phyloP scores from a whole-genome alignment of 1,140 invertebrate genomes.

The Listronotus oregonensis region DNA sequence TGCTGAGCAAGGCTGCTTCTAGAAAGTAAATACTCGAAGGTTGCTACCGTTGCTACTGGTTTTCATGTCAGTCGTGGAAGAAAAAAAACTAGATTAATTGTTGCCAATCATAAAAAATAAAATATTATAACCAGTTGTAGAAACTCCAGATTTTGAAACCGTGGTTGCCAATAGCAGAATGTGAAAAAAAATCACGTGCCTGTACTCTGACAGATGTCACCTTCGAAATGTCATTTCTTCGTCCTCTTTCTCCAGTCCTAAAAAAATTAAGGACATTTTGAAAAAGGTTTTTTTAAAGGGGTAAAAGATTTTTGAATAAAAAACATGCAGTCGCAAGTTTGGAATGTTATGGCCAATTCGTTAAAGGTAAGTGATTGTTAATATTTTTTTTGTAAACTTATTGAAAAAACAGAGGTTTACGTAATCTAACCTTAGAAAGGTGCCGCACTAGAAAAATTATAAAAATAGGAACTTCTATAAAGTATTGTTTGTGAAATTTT shows the following conservation, averaged over 20 bases:
- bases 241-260: background rate
- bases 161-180: background rate
- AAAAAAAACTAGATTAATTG: too few species aligned
- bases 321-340: slow-evolving; percentile 41
- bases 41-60: too few species aligned
- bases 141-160: too few species aligned
- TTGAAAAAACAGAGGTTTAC: slow-evolving; percentile 41
- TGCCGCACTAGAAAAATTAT: background rate
- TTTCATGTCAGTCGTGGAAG: too few species aligned
- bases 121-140: too few species aligned
- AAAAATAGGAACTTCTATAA: too few species aligned
- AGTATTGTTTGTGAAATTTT: too few species aligned
- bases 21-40: too few species aligned
- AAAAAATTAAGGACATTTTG: slow-evolving; percentile 3
- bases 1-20: too few species aligned
- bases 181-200: slow-evolving; percentile 9
- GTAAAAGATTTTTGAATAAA: background rate
- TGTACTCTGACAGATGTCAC: slow-evolving; percentile 10
- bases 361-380: slow-evolving; percentile 37
- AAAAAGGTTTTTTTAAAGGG: background rate
- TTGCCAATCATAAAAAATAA: too few species aligned
- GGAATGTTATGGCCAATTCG: slow-evolving; percentile 39
- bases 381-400: background rate
- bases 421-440: slow-evolving; percentile 49
- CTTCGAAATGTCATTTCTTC: slow-evolving; percentile 20